Evolutionary conservation across 2,888 invertebrate species (phyloP).

Genomic region (Boloria selene): DNA sequence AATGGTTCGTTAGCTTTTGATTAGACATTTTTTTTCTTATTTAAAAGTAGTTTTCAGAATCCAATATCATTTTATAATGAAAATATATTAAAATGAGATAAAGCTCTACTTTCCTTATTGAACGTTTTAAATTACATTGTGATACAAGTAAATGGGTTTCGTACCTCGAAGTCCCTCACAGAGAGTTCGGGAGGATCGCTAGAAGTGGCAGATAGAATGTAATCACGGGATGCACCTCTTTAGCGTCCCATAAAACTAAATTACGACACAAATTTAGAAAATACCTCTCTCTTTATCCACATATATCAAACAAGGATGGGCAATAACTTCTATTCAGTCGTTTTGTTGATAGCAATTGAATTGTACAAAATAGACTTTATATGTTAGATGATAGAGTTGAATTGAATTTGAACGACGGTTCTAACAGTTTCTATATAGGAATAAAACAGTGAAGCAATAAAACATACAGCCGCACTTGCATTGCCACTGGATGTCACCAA

Average conservation of each 20-base stretch:
- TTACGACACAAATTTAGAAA: constrained; percentile 35
- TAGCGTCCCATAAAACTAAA: constrained; percentile 35
- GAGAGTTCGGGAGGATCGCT: too few species aligned
- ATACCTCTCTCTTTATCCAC: constrained; percentile 30
- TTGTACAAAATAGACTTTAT: neutral
- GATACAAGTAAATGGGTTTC: too few species aligned
- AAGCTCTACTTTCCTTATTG: too few species aligned
- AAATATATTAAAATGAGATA: too few species aligned
- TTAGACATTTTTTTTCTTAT: too few species aligned
- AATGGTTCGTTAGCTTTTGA: too few species aligned
- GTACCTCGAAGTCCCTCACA: too few species aligned
- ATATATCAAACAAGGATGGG: constrained; percentile 28
- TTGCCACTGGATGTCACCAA: constrained; percentile 8
- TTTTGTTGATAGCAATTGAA: constrained; percentile 18
- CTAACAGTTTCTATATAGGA: constrained; percentile 34
- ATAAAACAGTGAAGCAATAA: constrained; percentile 45
- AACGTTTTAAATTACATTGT: too few species aligned
- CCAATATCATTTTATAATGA: too few species aligned
- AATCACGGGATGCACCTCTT: constrained; percentile 34
- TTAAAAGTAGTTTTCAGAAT: too few species aligned
- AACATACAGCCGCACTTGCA: constrained; percentile 48
- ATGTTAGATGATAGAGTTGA: neutral
- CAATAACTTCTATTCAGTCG: constrained; percentile 27
- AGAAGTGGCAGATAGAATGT: neutral
- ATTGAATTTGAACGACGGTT: constrained; percentile 4